Conservation (phyloP, 2,888 invertebrate genomes). For the Cephus runcator region DNA sequence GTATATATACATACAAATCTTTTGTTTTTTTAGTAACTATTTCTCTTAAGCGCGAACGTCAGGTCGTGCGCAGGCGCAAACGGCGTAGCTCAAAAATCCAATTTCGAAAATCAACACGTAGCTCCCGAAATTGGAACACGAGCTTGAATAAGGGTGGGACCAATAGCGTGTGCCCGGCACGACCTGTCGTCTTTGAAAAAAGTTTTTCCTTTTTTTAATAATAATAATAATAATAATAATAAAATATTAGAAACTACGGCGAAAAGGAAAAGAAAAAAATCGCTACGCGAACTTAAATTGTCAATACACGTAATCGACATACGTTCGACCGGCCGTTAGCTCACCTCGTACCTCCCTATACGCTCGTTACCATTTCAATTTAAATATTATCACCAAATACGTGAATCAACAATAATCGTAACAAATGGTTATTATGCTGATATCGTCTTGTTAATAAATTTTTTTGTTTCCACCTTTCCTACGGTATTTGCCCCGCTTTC, state of each 20-base stretch:
- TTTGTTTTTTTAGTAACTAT: constrained; percentile 27
- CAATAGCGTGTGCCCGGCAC: constrained; percentile 2
- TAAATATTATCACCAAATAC: not conserved
- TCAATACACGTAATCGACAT: not conserved
- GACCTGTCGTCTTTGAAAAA: constrained; percentile 25
- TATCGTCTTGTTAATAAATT: constrained; percentile 21
- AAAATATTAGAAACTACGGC: constrained; percentile 50
- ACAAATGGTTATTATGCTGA: constrained; percentile 31
- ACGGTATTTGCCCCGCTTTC: not conserved
- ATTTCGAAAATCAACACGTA: not conserved
- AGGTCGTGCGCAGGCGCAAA: constrained; percentile 26
- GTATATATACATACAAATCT: constrained; percentile 21
- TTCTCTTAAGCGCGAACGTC: constrained; percentile 29
- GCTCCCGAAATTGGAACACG: not conserved
- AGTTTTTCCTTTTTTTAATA: constrained; percentile 28
- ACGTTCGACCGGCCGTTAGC: not conserved
- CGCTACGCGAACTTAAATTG: not conserved
- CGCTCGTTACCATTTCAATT: not conserved
- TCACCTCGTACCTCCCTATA: not conserved
- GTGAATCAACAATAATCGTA: constrained; percentile 18
- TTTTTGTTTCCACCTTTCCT: not conserved
- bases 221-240: constrained; percentile 38
- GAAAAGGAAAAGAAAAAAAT: constrained; percentile 26
- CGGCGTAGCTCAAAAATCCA: not conserved
- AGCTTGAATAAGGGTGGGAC: not conserved